These are phyloP conservation scores for Naja naja DNA, from an alignment of 2,113 vertebrate species.

Conservation along the genomic window DNA sequence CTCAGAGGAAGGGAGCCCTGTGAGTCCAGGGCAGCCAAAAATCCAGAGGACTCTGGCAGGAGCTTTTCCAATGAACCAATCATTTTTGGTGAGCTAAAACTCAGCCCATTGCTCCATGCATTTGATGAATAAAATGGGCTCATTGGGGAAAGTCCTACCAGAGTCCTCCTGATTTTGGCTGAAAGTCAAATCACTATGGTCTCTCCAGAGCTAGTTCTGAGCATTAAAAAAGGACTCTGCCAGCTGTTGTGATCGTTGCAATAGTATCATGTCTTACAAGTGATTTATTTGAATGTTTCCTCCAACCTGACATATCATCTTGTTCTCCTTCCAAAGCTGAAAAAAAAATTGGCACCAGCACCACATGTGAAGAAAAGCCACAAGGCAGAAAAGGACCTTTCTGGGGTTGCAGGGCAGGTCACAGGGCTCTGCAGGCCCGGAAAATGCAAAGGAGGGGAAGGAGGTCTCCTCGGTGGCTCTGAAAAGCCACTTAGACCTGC, in stretches of 20 bases:
- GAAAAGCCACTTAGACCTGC: slow-evolving; percentile 39
- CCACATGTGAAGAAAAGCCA: background rate
- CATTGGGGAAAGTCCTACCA: background rate
- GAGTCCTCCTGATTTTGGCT: background rate
- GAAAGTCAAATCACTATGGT: background rate
- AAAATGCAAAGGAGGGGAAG: background rate
- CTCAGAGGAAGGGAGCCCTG: background rate
- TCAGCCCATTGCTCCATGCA: background rate
- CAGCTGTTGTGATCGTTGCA: background rate
- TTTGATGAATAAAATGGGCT: background rate
- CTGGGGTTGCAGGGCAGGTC: background rate
- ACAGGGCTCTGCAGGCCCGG: background rate
- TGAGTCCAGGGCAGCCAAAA: background rate
- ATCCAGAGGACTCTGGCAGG: background rate
- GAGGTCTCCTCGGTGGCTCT: slow-evolving; percentile 17
- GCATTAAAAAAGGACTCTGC: background rate
- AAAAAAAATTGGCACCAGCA: background rate
- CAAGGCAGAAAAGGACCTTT: background rate
- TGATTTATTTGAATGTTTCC: background rate
- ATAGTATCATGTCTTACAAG: background rate
- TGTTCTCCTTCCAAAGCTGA: background rate
- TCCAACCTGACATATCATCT: background rate
- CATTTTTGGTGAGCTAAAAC: background rate
- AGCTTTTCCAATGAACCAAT: background rate
- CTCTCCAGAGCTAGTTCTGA: background rate